Conservation (phyloP, 2,888 invertebrate species). For the Athalia cordata region DNA sequence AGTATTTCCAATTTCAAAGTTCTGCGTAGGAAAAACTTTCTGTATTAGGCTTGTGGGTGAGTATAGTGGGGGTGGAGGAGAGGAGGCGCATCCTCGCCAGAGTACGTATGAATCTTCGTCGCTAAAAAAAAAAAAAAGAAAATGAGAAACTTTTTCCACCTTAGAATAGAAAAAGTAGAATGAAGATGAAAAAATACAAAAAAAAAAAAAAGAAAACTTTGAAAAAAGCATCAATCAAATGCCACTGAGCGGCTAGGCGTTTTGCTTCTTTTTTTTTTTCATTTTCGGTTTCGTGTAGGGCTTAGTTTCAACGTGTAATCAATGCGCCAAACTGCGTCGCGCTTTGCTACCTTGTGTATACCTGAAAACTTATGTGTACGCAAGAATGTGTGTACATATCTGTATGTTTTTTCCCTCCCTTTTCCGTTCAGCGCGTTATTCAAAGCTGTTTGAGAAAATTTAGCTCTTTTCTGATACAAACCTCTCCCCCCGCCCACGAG, state of each 20-base stretch:
- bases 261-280: background rate
- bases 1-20: slow-evolving; percentile 35
- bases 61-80: too few species aligned
- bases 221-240: slow-evolving; percentile 24
- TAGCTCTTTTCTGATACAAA: background rate
- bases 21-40: slow-evolving; percentile 8
- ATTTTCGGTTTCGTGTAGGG: slow-evolving; percentile 13
- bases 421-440: background rate
- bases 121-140: background rate
- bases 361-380: background rate
- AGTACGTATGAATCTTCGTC: slow-evolving; percentile 35
- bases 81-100: slow-evolving; percentile 7
- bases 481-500: background rate
- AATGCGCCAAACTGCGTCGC: background rate
- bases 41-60: slow-evolving; percentile 28
- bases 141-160: slow-evolving; percentile 17
- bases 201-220: slow-evolving; percentile 25
- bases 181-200: background rate
- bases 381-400: background rate
- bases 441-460: slow-evolving; percentile 17
- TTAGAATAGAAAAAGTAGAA: background rate
- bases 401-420: background rate
- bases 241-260: background rate
- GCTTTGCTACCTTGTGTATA: too few species aligned
- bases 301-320: slow-evolving; percentile 12